Evolutionary conservation across 2,888 invertebrate genomes (phyloP), one percentile per base, ranked within the genome.

Genomic region (Graphium colonna): DNA sequence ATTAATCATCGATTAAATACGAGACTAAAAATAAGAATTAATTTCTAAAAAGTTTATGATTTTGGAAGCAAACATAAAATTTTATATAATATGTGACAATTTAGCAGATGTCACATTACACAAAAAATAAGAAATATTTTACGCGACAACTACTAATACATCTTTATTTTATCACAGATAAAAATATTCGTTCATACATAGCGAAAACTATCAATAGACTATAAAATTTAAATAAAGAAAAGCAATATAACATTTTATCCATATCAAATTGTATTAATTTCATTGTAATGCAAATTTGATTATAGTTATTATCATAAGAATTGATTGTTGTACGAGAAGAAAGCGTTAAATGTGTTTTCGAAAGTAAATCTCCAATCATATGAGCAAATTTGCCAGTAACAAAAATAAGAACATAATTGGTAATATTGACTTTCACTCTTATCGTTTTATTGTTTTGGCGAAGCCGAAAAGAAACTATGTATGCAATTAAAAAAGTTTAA

Each of bases 331-430:
- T 12, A 36, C 36, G 12, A n/a, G 13, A 36, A 36, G 36, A 36
- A 36, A 36, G 36, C 7, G 31, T 31, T 31, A 10, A 21, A 12
- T n/a, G n/a, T 12, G 12, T 36, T 21, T 21, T 36, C 36, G 36
- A 36, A 36, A 36, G 36, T 36, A 36, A 36, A 36, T 36, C n/a
- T 12, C 36, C 36, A 36, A 36, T 36, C 36, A 36, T 36, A 36
- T 36, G 36, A 36, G 13, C 36, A n/a, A 36, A 36, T 36, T 36
- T 12, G 36, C 12, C 3, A 13, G n/a, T n/a, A 3, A 36, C n/a
- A 36, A 36, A 36, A 12, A 36, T 12, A 36, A 36, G 13, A 36
- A 13, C 36, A 12, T 36, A 36, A 36, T 36, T 13, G 36, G 12
- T 3, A 36, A 36, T 36, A 36, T 36, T 13, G 13, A 12, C 36